These are phyloP conservation scores for Ibidorhyncha struthersii DNA, from an alignment of 2,113 vertebrate genomes.

Conservation along the genomic window DNA sequence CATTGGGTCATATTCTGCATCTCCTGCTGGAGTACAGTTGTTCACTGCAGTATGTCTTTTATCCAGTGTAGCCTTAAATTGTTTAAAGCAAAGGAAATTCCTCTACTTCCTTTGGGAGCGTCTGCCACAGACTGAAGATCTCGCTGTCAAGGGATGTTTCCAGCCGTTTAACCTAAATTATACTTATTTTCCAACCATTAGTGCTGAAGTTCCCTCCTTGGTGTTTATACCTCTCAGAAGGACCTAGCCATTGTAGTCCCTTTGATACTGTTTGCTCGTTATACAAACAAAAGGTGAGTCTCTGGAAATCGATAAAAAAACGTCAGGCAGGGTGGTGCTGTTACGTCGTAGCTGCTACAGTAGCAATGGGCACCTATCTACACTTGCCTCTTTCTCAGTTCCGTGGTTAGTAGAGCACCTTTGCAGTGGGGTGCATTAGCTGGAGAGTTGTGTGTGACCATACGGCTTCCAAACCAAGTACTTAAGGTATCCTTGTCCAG, in stretches of 20 bases:
- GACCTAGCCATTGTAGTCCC: not conserved
- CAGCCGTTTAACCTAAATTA: constrained; percentile 56
- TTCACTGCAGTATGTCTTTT: constrained; percentile 8
- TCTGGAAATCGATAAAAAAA: not conserved
- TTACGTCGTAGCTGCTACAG: not conserved
- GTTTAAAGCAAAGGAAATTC: constrained; percentile 33
- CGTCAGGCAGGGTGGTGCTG: not conserved
- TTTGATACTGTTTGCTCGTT: not conserved
- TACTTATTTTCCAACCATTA: constrained; percentile 27
- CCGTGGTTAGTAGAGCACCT: not conserved
- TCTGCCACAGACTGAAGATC: constrained; percentile 35
- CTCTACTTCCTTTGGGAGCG: constrained; percentile 24
- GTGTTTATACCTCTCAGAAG: constrained; percentile 2
- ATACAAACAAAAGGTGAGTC: not conserved
- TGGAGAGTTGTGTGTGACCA: not conserved
- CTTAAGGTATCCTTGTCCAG: not conserved
- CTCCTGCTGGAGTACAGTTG: not conserved
- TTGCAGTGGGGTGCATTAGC: not conserved
- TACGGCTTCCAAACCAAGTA: not conserved
- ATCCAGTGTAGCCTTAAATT: constrained; percentile 50
- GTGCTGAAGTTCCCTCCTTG: not conserved
- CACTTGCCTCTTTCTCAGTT: not conserved
- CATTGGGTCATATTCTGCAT: constrained; percentile 23
- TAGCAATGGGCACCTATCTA: rapidly evolving
- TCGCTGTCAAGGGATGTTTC: constrained; percentile 44